Evolutionary conservation across 2,888 invertebrate species (phyloP).

Genomic region (Cordilura impudica): DNA sequence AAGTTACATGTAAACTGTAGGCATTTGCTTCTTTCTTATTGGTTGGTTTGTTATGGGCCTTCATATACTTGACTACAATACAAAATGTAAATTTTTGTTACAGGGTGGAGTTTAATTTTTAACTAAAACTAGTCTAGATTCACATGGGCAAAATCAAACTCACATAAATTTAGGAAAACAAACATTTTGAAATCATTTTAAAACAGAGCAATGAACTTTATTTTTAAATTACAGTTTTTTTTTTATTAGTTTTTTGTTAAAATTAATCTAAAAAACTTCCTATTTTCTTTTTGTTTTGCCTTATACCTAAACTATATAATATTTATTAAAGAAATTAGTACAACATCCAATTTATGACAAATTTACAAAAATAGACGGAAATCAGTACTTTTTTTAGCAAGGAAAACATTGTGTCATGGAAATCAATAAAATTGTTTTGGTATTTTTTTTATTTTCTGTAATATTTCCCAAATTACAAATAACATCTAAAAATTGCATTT

Average conservation of each 20-base stretch:
- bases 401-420: neutral
- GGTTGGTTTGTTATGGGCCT: neutral
- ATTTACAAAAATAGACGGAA: neutral
- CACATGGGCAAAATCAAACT: conserved; percentile 15
- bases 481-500: conserved; percentile 13
- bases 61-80: neutral
- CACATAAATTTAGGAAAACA: conserved; percentile 35
- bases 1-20: neutral
- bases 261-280: neutral
- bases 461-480: conserved; percentile 26
- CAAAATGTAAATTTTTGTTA: neutral
- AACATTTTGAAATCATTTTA: conserved; percentile 31
- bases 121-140: neutral
- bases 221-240: neutral
- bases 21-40: neutral
- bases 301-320: conserved; percentile 32
- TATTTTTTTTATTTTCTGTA: neutral
- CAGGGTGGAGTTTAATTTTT: neutral
- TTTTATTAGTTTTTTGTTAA: neutral
- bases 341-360: conserved; percentile 13
- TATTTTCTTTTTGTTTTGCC: neutral
- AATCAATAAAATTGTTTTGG: conserved; percentile 26
- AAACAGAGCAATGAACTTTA: conserved; percentile 47
- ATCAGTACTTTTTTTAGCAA: neutral
- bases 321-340: conserved; percentile 15